phyloP scores from a whole-genome alignment of 2,888 invertebrate genomes.

The Cremastinae sp. region DNA sequence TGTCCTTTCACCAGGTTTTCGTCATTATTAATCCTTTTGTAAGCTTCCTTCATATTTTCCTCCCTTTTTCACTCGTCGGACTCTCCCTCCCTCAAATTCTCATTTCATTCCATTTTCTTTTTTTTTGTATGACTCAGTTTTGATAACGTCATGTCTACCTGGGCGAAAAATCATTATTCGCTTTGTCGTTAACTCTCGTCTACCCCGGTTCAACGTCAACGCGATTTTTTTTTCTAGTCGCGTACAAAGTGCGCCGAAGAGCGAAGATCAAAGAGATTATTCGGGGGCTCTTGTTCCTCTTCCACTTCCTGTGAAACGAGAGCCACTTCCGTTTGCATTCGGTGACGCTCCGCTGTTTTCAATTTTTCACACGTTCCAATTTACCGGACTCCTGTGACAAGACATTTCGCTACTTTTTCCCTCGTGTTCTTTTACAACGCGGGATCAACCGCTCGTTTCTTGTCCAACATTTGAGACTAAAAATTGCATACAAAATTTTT shows the following conservation, averaged over 20 bases:
- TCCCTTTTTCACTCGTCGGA: not conserved
- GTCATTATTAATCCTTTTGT: constrained; percentile 73
- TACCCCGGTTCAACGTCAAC: not conserved
- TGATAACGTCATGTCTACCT: not conserved
- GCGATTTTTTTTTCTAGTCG: not conserved
- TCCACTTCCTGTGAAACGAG: not conserved
- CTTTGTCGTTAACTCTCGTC: constrained; percentile 11
- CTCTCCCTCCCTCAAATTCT: not conserved
- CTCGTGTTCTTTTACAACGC: no score
- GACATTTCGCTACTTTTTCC: no score
- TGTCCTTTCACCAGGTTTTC: constrained; percentile 68
- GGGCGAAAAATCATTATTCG: constrained; percentile 35
- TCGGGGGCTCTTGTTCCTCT: not conserved
- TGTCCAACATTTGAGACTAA: no score
- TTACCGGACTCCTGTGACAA: no score
- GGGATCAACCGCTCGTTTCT: no score
- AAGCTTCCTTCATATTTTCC: constrained; percentile 45
- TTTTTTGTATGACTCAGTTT: no score
- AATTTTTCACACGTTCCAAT: constrained; percentile 3
- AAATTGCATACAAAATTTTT: no score
- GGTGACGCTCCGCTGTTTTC: constrained; percentile 3
- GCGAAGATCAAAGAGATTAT: constrained; percentile 25
- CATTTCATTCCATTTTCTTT: no score
- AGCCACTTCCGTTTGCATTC: not conserved
- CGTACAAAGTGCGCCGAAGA: constrained; percentile 4